Conservation (phyloP, 1,140 invertebrate genomes). For the Bilobella aurantiaca region DNA sequence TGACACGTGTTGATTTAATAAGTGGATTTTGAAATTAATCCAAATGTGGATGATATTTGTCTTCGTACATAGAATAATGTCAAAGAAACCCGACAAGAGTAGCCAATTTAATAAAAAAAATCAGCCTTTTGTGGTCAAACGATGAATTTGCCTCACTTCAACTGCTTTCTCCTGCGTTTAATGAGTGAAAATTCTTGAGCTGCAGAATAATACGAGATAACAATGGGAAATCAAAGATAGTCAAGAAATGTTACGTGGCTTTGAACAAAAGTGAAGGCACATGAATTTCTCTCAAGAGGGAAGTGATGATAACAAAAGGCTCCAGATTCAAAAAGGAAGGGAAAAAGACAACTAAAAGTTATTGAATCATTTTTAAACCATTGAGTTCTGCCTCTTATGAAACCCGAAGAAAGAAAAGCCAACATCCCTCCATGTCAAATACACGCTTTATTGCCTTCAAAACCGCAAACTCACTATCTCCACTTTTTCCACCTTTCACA, state of each 20-base stretch:
- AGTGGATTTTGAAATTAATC: too few species aligned
- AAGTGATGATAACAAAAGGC: conserved; percentile 3
- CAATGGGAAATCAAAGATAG: not conserved
- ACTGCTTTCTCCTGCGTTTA: too few species aligned
- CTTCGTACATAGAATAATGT: too few species aligned
- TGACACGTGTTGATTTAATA: too few species aligned
- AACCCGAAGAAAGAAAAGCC: conserved; percentile 14
- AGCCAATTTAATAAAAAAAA: too few species aligned
- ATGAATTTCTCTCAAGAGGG: not conserved
- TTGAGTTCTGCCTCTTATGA: conserved; percentile 19
- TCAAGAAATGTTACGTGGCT: too few species aligned
- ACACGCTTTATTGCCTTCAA: conserved; percentile 34
- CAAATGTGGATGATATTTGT: too few species aligned
- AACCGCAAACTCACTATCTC: conserved; percentile 14
- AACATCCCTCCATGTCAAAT: conserved; percentile 32
- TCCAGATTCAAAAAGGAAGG: conserved; percentile 9
- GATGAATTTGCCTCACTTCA: too few species aligned
- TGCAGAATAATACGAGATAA: too few species aligned
- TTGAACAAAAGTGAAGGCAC: not conserved
- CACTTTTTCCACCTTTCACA: not conserved
- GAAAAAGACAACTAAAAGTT: conserved; percentile 33
- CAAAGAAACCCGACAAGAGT: too few species aligned
- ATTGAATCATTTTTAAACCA: conserved; percentile 36
- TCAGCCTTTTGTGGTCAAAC: too few species aligned
- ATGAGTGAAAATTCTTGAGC: too few species aligned